Evolutionary conservation across 2,797 vertebrate genomes (phyloP).

Genomic region (Lepus townsendii): DNA sequence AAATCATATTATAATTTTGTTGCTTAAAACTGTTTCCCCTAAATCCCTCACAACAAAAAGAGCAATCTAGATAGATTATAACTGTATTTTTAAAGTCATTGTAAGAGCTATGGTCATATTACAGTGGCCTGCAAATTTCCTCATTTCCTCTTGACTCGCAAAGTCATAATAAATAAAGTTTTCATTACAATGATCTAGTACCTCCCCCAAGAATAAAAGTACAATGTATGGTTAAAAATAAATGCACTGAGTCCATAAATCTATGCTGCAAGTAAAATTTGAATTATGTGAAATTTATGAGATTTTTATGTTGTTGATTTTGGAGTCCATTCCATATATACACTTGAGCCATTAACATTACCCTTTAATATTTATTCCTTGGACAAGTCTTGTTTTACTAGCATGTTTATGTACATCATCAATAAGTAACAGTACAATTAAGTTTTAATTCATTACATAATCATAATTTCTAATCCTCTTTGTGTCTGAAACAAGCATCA

Average conservation of each 20-base stretch:
- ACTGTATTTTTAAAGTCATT: slow-evolving; percentile 48
- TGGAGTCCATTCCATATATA: slow-evolving; percentile 17
- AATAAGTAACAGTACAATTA: slow-evolving; percentile 44
- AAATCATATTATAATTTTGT: slow-evolving; percentile 52
- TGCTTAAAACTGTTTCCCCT: slow-evolving; percentile 11
- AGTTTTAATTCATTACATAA: slow-evolving; percentile 51
- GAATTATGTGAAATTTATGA: slow-evolving; percentile 51
- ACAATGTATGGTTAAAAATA: slow-evolving; percentile 10
- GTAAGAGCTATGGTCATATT: slow-evolving; percentile 41
- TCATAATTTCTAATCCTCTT: slow-evolving; percentile 45
- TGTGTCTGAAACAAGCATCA: slow-evolving; percentile 1
- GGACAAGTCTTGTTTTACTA: slow-evolving; percentile 51
- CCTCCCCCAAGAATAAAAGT: background rate
- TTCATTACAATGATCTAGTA: slow-evolving; percentile 31
- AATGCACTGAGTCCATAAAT: background rate
- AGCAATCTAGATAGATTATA: slow-evolving; percentile 40
- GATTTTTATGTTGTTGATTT: slow-evolving; percentile 65
- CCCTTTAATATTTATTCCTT: slow-evolving; percentile 59
- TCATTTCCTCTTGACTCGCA: slow-evolving; percentile 55
- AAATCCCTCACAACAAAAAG: background rate
- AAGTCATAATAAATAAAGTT: slow-evolving; percentile 65
- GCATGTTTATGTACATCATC: slow-evolving; percentile 3
- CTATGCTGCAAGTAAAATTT: background rate
- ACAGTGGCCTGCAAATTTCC: slow-evolving; percentile 23
- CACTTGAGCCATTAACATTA: background rate